A percentile compares a stretch with the other conserved stretches of the same genome.
phyloP scores from a whole-genome alignment of 2,113 vertebrate genomes.

The Isurus oxyrinchus region DNA sequence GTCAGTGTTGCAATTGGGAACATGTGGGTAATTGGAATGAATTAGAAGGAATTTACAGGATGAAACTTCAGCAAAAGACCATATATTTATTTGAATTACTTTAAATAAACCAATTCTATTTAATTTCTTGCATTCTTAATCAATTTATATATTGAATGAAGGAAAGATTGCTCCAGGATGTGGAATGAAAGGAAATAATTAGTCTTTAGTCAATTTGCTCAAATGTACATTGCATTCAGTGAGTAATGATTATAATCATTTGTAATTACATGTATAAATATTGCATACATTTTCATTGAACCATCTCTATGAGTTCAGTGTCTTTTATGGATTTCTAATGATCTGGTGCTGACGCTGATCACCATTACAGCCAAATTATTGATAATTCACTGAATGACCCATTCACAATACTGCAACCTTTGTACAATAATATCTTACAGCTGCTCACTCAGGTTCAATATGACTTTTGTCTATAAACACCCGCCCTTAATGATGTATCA shows the following conservation, averaged over 20 bases:
- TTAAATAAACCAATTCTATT: neutral
- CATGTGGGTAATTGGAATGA: neutral
- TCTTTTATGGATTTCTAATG: neutral
- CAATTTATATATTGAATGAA: neutral
- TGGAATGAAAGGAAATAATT: neutral
- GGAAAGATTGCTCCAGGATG: neutral
- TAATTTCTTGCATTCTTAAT: neutral
- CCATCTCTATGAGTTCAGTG: neutral
- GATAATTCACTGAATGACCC: neutral
- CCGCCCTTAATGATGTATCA: neutral
- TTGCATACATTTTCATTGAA: neutral
- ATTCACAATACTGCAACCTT: neutral
- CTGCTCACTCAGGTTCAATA: neutral
- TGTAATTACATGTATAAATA: neutral
- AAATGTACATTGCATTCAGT: neutral
- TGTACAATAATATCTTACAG: neutral
- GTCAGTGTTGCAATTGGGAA: neutral
- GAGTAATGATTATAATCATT: conserved; percentile 1
- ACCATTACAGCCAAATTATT: neutral
- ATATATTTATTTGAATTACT: neutral
- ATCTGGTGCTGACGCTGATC: neutral
- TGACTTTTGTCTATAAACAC: neutral
- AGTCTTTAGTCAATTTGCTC: neutral
- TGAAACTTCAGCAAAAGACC: neutral
- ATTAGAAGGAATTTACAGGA: neutral